These are phyloP conservation scores for Pao palembangensis DNA, from an alignment of 2,113 vertebrate genomes.

Conservation along the genomic window DNA sequence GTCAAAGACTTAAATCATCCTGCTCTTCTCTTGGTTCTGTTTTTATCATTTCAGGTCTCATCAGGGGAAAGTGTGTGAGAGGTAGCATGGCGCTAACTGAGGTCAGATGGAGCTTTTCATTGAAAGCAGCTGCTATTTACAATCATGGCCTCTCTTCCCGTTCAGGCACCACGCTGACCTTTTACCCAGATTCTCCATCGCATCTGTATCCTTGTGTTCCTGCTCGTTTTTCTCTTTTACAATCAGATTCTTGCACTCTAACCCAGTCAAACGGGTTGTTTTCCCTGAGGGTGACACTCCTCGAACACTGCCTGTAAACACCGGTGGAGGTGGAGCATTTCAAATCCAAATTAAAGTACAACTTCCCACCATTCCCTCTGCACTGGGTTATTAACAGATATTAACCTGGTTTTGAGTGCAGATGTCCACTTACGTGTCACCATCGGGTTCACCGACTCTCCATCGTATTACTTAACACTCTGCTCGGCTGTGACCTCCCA, in stretches of 20 bases:
- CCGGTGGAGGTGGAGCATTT: constrained; percentile 3
- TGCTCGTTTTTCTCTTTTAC: constrained; percentile 13
- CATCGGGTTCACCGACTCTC: constrained; percentile 2
- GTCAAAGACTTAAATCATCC: neutral
- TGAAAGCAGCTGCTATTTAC: constrained; percentile 54
- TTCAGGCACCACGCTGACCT: constrained; percentile 43
- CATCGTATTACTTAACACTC: constrained; percentile 18
- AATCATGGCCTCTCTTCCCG: constrained; percentile 24
- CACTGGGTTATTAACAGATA: neutral
- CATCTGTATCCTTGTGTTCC: constrained; percentile 33
- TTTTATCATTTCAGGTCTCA: constrained; percentile 5
- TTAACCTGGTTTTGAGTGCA: constrained; percentile 24
- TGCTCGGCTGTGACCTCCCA: constrained; percentile 18
- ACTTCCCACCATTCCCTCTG: neutral
- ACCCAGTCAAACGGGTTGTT: constrained; percentile 43
- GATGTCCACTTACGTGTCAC: constrained; percentile 26
- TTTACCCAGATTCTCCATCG: constrained; percentile 60
- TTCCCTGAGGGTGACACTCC: constrained; percentile 1
- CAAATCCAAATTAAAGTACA: constrained; percentile 6
- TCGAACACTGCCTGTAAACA: neutral
- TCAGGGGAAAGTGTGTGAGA: constrained; percentile 53
- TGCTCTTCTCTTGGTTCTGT: neutral
- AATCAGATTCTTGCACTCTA: constrained; percentile 55
- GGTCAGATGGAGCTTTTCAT: constrained; percentile 29
- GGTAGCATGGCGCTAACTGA: constrained; percentile 25